These are phyloP conservation scores for Torymus aiolomorphi DNA, from an alignment of 2,888 invertebrate genomes.

Conservation along the genomic window DNA sequence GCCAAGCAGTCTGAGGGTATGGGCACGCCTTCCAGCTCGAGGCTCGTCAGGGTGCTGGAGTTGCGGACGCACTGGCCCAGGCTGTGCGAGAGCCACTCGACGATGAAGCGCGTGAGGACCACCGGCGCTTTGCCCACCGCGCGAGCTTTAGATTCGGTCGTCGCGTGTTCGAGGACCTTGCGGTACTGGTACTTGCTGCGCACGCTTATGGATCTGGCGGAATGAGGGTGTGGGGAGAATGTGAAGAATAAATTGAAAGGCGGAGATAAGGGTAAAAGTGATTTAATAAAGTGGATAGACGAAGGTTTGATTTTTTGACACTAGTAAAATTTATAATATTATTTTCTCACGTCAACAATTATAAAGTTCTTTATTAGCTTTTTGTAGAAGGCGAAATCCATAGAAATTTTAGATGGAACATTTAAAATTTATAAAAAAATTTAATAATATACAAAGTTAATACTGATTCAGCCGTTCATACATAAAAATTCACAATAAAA, in stretches of 20 bases:
- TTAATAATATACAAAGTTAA: too few species aligned
- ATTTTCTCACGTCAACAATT: too few species aligned
- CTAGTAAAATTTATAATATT: too few species aligned
- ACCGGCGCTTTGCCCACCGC: slow-evolving; percentile 81
- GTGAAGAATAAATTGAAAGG: neutral
- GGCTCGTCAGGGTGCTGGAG: slow-evolving; percentile 79
- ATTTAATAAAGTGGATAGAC: too few species aligned
- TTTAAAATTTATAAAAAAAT: too few species aligned
- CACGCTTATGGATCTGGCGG: slow-evolving; percentile 79
- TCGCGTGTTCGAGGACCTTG: slow-evolving; percentile 77
- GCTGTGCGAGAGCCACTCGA: slow-evolving; percentile 82
- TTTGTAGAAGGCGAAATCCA: too few species aligned
- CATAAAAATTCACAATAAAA: too few species aligned
- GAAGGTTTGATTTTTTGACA: too few species aligned
- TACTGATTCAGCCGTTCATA: too few species aligned
- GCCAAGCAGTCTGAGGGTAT: slow-evolving; percentile 82
- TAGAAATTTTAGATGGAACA: too few species aligned
- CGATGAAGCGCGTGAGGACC: slow-evolving; percentile 83
- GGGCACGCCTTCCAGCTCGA: slow-evolving; percentile 85
- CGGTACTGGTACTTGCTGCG: slow-evolving; percentile 80
- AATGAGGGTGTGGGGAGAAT: neutral
- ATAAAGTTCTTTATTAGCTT: too few species aligned
- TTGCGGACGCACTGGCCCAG: slow-evolving; percentile 80
- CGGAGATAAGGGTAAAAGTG: neutral
- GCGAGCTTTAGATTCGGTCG: slow-evolving; percentile 80